Percentiles rank a stretch among this genome's conserved stretches.
phyloP scores from a whole-genome alignment of 1,140 invertebrate genomes.

The Cydia amplana region DNA sequence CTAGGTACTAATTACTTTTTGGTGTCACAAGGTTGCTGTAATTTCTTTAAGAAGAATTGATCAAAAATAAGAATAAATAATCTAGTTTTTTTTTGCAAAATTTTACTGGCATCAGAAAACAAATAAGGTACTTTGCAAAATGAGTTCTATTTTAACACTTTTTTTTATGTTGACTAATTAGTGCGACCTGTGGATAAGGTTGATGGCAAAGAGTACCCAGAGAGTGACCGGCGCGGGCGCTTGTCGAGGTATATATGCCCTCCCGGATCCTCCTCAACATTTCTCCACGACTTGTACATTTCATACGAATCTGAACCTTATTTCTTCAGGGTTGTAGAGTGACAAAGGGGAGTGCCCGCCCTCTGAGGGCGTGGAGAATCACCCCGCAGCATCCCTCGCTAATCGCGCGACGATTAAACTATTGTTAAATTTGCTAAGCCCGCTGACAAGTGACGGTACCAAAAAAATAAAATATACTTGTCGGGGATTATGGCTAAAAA shows the following conservation, averaged over 20 bases:
- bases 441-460: slow-evolving; percentile 8
- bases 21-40: neutral
- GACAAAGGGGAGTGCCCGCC: neutral
- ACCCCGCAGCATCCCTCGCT: slow-evolving; percentile 20
- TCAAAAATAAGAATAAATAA: neutral
- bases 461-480: neutral
- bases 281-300: neutral
- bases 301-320: neutral
- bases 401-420: slow-evolving; percentile 18
- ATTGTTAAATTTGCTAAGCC: neutral
- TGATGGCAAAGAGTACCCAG: neutral
- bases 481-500: neutral
- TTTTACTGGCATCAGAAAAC: too few species aligned
- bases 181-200: neutral
- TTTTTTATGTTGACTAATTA: too few species aligned
- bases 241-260: neutral
- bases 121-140: too few species aligned
- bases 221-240: slow-evolving; percentile 15
- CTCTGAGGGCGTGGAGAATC: slow-evolving; percentile 18
- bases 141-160: too few species aligned
- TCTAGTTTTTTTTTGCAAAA: neutral
- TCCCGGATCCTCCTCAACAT: neutral
- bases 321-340: neutral
- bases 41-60: neutral
- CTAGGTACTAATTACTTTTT: neutral